Evolutionary conservation across 2,888 invertebrate genomes (phyloP), one percentile per base, ranked within the genome.

Genomic region (Agrotis exclamationis): DNA sequence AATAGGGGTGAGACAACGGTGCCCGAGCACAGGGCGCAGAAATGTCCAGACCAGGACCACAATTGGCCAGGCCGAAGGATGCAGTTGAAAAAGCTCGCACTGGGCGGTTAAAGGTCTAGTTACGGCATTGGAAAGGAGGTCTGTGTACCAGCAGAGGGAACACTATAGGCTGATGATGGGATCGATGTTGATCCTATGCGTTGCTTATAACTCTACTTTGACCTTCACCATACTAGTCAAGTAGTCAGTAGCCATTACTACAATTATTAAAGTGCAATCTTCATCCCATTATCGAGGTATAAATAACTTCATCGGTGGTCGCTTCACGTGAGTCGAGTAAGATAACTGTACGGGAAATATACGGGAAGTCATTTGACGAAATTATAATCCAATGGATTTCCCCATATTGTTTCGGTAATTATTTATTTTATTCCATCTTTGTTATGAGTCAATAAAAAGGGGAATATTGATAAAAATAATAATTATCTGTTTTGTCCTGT

Each of bases 231-330:
- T 56, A 18, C 33, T 13, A 5, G 56, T 13, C n/a, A 13, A 13
- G 18, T n/a, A 4, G 28, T n/a, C 18, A 11, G 18, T 18, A 1
- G 18, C 28, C 24, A 54, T 54, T 28, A n/a, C 13, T 13, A 33
- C 28, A 33, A 69, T 81, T 63, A 78, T 11, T 33, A 11, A 39
- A 65, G 53, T 58, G 76, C 76, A 67, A 74, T 74, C 53, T 62
- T 50, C 16, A 69, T 45, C 22, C 28, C 54, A 80, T 80, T 69
- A 76, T 33, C 11, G 45, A 11, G 20, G 62, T 45, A 65, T 76
- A 80, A 76, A 76, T 78, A 77, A 80, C 76, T 80, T 22, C 20
- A 77, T 75, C 48, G 57, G 60, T 24, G 50, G 22, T 20, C 24
- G n/a, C 75, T 50, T 11, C 39, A 67, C 59, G 54, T n/a, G n/a